Evolutionary conservation across 2,113 vertebrate species (phyloP).

Genomic region (Tragelaphus strepsiceros): DNA sequence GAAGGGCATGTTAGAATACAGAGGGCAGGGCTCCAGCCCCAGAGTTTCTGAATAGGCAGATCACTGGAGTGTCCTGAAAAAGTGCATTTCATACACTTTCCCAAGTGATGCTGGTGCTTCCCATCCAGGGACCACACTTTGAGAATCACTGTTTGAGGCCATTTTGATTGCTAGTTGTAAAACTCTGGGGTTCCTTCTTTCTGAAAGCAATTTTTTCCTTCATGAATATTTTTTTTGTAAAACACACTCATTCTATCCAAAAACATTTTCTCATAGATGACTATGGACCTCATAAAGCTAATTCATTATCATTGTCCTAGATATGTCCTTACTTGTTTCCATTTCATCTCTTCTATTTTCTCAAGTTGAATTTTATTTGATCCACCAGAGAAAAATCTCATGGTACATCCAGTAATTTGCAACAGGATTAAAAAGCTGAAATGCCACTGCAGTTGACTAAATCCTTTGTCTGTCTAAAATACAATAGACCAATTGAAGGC

Average conservation of each 20-base stretch:
- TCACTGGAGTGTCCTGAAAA: neutral
- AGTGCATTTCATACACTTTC: neutral
- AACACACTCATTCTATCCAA: neutral
- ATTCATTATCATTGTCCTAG: neutral
- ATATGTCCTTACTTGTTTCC: neutral
- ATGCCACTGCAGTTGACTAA: conserved; percentile 59
- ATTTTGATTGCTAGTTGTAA: neutral
- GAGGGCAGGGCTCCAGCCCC: neutral
- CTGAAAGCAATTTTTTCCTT: neutral
- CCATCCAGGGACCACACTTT: neutral
- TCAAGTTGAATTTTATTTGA: conserved; percentile 35
- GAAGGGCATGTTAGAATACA: neutral
- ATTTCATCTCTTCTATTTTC: conserved; percentile 27
- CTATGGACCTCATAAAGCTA: neutral
- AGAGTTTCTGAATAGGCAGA: neutral
- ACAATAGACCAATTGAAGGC: conserved; percentile 65
- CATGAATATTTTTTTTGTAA: neutral
- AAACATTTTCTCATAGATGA: neutral
- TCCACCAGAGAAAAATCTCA: conserved; percentile 25
- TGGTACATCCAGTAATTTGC: conserved; percentile 29
- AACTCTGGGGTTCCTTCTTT: neutral
- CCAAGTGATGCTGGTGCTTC: neutral
- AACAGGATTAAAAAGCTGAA: conserved; percentile 47
- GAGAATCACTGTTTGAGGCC: neutral
- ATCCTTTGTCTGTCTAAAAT: conserved; percentile 57